Evolutionary conservation across 2,888 invertebrate genomes (phyloP).

Genomic region (Limnephilus auricula): DNA sequence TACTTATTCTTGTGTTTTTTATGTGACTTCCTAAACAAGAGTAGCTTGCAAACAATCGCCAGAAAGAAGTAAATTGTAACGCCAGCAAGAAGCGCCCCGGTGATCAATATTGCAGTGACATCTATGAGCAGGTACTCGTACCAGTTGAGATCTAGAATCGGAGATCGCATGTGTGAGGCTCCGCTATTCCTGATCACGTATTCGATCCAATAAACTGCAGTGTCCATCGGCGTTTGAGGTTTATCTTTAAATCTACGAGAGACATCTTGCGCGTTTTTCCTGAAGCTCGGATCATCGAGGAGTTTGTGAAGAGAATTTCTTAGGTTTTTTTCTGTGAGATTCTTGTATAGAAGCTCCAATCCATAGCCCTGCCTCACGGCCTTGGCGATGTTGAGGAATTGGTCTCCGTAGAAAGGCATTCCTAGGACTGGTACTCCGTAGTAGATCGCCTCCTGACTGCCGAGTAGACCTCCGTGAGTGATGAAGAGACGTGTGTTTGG

Average conservation of each 20-base stretch:
- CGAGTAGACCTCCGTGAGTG: conserved; percentile 70
- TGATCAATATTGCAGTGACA: conserved; percentile 60
- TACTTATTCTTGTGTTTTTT: conserved; percentile 54
- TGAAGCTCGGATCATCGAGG: conserved; percentile 69
- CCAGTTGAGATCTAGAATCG: conserved; percentile 61
- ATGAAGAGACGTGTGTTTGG: conserved; percentile 70
- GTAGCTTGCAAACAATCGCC: conserved; percentile 57
- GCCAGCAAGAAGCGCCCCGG: conserved; percentile 53
- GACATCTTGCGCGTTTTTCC: conserved; percentile 60
- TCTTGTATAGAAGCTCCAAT: conserved; percentile 67
- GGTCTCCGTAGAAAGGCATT: conserved; percentile 72
- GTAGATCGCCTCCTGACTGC: conserved; percentile 70
- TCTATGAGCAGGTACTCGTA: conserved; percentile 64
- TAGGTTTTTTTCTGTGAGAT: conserved; percentile 69
- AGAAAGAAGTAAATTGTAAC: conserved; percentile 54
- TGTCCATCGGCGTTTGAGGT: conserved; percentile 63
- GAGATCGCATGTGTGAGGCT: conserved; percentile 62
- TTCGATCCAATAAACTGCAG: conserved; percentile 66
- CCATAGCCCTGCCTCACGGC: conserved; percentile 70
- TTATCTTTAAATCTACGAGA: conserved; percentile 64
- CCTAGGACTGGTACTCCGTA: conserved; percentile 71
- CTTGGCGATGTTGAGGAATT: conserved; percentile 70
- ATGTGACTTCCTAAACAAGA: conserved; percentile 60
- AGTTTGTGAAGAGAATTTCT: conserved; percentile 68
- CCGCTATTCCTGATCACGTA: conserved; percentile 64